Evolutionary conservation across 1,140 invertebrate genomes (phyloP), one percentile per base, ranked within the genome.

Genomic region (Melitaea cinxia): DNA sequence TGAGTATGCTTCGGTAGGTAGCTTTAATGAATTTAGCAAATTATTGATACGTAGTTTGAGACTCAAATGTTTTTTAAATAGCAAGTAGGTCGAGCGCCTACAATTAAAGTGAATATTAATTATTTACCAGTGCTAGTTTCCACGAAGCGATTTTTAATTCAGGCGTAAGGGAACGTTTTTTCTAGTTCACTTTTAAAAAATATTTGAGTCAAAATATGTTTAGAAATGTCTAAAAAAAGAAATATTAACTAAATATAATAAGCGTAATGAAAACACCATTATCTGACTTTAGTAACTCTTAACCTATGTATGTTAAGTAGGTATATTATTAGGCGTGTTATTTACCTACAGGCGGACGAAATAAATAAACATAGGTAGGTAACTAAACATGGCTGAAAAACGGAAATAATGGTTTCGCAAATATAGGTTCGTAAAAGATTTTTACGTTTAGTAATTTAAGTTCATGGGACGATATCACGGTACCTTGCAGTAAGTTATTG

Each of bases 391-490:
- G n/a, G n/a, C n/a, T n/a, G n/a, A n/a, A n/a, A n/a, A n/a, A n/a
- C n/a, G n/a, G n/a, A n/a, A n/a, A n/a, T n/a, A n/a, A n/a, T n/a
- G n/a, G n/a, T 23, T 12, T 23, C 12, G 17, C 14, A 10, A 47
- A 47, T 23, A 47, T 15, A 21, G 7, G 10, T 12, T 47, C n/a
- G 19, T 19, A 57, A 39, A 24, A 45, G 3, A 45, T 57, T 45
- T 57, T 17, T 14, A 49, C 12, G 35, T 53, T 58, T 39, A 23
- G 12, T 47, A 49, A 72, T 78, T 80, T 75, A 64, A n/a, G n/a
- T n/a, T n/a, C 80, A 74, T 72, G 75, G 24, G 65, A 75, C 58
- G 73, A 80, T 68, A 58, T 74, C 75, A 68, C 75, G 66, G 65
- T 68, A 66, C 19, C 63, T 61, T 60, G 45, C 37, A 37, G 37